Base-by-base conservation (phyloP, 53 echinoderm and acorn worm genomes). In the Antedon mediterranea region DNA sequence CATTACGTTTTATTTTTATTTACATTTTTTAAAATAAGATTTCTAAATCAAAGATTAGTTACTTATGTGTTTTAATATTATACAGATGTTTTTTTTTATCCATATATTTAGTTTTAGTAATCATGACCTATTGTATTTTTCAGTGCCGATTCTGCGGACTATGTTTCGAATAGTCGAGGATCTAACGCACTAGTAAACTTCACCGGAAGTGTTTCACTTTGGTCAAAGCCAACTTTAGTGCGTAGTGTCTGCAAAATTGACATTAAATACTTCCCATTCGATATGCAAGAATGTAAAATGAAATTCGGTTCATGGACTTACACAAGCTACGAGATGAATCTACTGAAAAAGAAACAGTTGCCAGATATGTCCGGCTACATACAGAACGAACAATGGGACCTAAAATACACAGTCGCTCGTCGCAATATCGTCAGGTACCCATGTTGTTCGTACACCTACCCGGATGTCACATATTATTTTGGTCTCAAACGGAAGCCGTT, bases 261-360 rank as follows among this genome's bases (percentile, higher is more conserved):
- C 75, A 91, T 97, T 72, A 97, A 92, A 72, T 97, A 83, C 82
- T 97, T 97, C 84, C 97, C 97, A 20, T 97, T 97, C 82, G 97
- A 97, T 80, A 88, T 87, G 90, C 97, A 97, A 79, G 79, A 88
- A 71, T 97, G 95, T 81, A 76, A 31, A 28, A 89, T 97, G 95
- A 97, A 97, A 78, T 97, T 97, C 72, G 97, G 97, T 28, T 97
- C 97, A 34, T 97, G 97, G 92, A 97, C 97, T 8, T 97, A 97
- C 83, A 97, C 80, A 75, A 85, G 88, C 82, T 86, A 87, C 72
- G 89, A 92, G 79, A 97, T 97, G 89, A 88, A 88, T 75, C 78
- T 97, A 20, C 75, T 80, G 72, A 91, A 88, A 83, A 75, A 78
- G 29, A 71, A 13, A 4, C 72, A 57, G 32, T 32, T 32, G 0